Evolutionary conservation across 64 coral and sea anemone species (phyloP), one percentile per base, ranked within the genome.

Genomic region (Montipora foliosa): DNA sequence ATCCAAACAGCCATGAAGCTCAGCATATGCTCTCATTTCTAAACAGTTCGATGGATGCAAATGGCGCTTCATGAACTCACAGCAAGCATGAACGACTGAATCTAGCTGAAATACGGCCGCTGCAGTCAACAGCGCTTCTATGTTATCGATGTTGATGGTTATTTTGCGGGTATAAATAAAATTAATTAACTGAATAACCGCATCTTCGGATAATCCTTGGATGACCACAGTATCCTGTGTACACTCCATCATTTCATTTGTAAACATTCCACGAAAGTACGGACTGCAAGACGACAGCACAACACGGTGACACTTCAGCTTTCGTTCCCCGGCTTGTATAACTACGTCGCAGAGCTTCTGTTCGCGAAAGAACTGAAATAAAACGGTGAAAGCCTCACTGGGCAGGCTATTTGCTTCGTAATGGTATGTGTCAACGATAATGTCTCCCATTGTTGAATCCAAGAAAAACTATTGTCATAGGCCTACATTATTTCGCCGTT

Each of bases 191-290:
- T 94, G 88, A 12, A 90, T 83, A 21, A 99, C 95, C 20, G 95
- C 89, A 47, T 83, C 87, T 96, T 96, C 92, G 75, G 95, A 92
- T 44, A 99, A 75, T 51, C 95, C 98, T 80, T 99, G 95, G 47
- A 99, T 96, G 9, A 90, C 83, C 62, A 99, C 92, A 13, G 89
- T 81, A 25, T 99, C 92, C 71, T 99, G 87, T 80, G 89, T 83
- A 8, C 92, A 91, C 62, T 99, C 98, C 3, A 92, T 69, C 98
- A 99, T 99, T 76, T 93, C 89, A 64, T 95, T 99, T 57, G 98
- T 99, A 76, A 99, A 99, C 98, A 99, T 99, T 29, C 95, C 93
- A 22, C 92, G 95, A 79, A 99, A 99, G 73, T 99, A 99, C 3
- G 98, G 79, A 87, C 98, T 96, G 69, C 95, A 94, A 5, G 95